These are phyloP conservation scores for Ctena decussata DNA, from an alignment of 2,888 invertebrate species.

Conservation along the genomic window DNA sequence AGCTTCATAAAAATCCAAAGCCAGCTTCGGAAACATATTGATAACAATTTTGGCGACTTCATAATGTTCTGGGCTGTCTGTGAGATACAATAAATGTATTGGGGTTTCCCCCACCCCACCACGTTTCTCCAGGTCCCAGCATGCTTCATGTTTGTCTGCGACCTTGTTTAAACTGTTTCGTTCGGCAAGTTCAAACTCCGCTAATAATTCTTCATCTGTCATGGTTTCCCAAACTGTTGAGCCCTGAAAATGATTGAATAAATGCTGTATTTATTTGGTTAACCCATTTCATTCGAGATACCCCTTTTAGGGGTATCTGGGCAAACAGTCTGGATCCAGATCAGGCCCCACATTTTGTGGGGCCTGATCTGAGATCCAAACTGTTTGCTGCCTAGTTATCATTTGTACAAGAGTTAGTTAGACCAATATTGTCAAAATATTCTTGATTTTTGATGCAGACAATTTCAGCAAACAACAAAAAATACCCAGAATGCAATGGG, in stretches of 20 bases:
- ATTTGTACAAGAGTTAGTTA: too few species aligned
- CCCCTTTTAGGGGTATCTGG: too few species aligned
- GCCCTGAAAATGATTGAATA: conserved; percentile 45
- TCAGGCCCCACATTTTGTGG: too few species aligned
- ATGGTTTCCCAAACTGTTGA: conserved; percentile 67
- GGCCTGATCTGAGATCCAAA: too few species aligned
- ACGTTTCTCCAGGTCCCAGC: conserved; percentile 99
- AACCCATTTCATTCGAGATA: too few species aligned
- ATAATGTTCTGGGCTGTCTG: conserved; percentile 94
- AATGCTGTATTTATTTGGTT: too few species aligned
- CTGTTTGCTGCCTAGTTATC: too few species aligned
- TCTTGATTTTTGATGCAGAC: too few species aligned
- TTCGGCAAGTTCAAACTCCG: conserved; percentile 72
- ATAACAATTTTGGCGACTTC: conserved; percentile 95
- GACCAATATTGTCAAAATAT: too few species aligned
- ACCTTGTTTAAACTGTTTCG: conserved; percentile 75
- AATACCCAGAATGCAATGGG: too few species aligned
- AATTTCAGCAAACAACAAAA: too few species aligned
- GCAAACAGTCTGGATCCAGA: too few species aligned
- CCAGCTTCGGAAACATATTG: conserved; percentile 96
- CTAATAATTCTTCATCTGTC: conserved; percentile 71
- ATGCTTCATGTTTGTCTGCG: conserved; percentile 90
- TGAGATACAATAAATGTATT: conserved; percentile 97
- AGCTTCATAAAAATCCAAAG: conserved; percentile 98
- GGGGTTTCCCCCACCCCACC: conserved; percentile 98